Conservation (phyloP, 2,113 vertebrate species). For the Channa argus region DNA sequence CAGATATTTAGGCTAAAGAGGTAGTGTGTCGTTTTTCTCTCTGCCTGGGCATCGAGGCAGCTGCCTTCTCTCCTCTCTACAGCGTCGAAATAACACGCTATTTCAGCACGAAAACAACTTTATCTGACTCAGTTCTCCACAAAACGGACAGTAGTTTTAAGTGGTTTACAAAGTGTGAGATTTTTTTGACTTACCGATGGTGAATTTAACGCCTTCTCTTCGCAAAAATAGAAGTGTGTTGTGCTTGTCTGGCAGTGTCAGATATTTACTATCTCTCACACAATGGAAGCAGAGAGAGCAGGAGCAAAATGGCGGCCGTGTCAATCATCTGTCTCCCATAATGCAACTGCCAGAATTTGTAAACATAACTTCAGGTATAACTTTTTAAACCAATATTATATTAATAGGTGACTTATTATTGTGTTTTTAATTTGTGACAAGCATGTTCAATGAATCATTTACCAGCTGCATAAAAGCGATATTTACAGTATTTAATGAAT, state of each 20-base stretch:
- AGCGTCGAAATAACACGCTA: conserved; percentile 66
- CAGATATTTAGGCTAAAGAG: conserved; percentile 63
- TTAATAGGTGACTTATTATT: too few species aligned
- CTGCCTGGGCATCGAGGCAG: conserved; percentile 49
- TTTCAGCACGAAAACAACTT: conserved; percentile 59
- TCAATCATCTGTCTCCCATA: conserved; percentile 84
- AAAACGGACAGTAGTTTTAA: conserved; percentile 24
- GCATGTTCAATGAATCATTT: too few species aligned
- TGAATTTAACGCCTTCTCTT: conserved; percentile 61
- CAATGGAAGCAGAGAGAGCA: conserved; percentile 82
- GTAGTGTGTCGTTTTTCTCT: conserved; percentile 68
- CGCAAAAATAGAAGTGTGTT: conserved; percentile 72
- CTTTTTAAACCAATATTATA: too few species aligned
- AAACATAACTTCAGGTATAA: conserved; percentile 47
- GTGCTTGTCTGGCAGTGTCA: conserved; percentile 80
- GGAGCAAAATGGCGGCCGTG: conserved; percentile 85
- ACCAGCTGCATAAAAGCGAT: too few species aligned
- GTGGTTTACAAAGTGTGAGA: background rate
- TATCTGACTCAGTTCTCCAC: conserved; percentile 5
- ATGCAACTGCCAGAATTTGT: conserved; percentile 75
- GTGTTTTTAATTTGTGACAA: too few species aligned
- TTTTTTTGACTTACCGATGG: conserved; percentile 72
- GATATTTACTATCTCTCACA: conserved; percentile 87
- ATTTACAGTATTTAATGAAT: too few species aligned
- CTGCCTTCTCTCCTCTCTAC: conserved; percentile 57